These are phyloP conservation scores for Triplophysa tibetana DNA, from an alignment of 2,113 vertebrate species.

Conservation along the genomic window DNA sequence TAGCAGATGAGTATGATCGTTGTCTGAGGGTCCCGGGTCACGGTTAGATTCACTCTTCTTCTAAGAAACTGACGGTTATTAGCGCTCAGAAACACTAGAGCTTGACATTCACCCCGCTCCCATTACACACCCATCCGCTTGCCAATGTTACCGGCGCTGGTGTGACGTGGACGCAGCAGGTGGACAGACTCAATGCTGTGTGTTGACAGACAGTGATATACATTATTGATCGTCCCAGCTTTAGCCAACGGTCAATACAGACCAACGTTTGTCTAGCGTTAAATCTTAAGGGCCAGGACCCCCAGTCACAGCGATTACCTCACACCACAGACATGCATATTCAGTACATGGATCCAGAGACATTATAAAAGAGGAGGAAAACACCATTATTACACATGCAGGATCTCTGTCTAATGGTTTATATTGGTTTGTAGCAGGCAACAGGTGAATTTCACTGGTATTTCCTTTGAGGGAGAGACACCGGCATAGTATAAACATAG, in stretches of 20 bases:
- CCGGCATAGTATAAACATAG: slow-evolving; percentile 18
- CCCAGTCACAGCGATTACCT: not conserved
- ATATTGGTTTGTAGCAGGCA: slow-evolving; percentile 22
- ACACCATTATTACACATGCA: not conserved
- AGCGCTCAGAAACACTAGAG: slow-evolving; percentile 37
- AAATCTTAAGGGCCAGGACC: not conserved
- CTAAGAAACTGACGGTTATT: slow-evolving; percentile 45
- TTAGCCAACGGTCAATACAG: not conserved
- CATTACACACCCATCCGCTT: slow-evolving; percentile 41
- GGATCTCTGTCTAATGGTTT: not conserved
- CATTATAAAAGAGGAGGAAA: not conserved
- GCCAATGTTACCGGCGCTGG: slow-evolving; percentile 42
- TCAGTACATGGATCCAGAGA: not conserved
- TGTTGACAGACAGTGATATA: slow-evolving; percentile 38
- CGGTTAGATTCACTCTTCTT: slow-evolving; percentile 7
- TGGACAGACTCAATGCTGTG: slow-evolving; percentile 39
- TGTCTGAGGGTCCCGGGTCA: slow-evolving; percentile 11
- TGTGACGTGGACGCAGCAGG: slow-evolving; percentile 45
- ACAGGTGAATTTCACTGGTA: slow-evolving; percentile 52
- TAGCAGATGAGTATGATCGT: not conserved
- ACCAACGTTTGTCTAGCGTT: not conserved
- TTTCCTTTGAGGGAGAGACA: slow-evolving; percentile 38
- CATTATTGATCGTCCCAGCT: slow-evolving; percentile 1
- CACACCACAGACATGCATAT: not conserved
- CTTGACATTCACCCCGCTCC: slow-evolving; percentile 43